These are phyloP conservation scores for Craseonycteris thonglongyai DNA, from an alignment of 2,113 vertebrate genomes.

Conservation along the genomic window DNA sequence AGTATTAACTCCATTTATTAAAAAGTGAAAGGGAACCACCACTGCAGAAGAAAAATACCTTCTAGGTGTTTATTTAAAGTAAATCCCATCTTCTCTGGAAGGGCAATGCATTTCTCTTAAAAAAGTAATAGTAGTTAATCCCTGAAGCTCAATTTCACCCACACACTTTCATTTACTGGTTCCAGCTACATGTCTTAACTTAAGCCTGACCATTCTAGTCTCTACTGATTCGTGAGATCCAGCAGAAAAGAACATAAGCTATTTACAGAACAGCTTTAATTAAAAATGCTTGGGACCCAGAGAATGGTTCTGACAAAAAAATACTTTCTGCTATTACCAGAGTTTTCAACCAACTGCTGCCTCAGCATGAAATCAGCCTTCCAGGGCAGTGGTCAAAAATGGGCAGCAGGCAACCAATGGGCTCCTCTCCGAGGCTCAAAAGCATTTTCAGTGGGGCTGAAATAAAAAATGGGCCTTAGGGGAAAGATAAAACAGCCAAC, in stretches of 20 bases:
- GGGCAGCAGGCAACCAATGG: background rate
- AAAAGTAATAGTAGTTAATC: background rate
- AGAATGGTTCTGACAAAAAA: background rate
- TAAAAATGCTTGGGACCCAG: background rate
- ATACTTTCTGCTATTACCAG: background rate
- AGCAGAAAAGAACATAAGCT: background rate
- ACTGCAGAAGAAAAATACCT: background rate
- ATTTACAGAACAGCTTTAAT: conserved; percentile 1
- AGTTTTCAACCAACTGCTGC: background rate
- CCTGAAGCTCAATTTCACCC: background rate
- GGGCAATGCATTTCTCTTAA: background rate
- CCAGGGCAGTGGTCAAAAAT: background rate
- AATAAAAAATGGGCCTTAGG: background rate
- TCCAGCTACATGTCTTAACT: background rate
- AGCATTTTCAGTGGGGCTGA: background rate
- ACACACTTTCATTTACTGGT: background rate
- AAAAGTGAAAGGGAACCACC: background rate
- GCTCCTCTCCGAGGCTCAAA: background rate
- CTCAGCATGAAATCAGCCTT: background rate
- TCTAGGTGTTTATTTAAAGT: background rate
- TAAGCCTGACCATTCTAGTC: background rate
- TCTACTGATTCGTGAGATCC: background rate
- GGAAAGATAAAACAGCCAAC: background rate
- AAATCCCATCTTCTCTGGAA: background rate
- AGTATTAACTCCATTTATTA: background rate